Evolutionary conservation across 2,797 vertebrate genomes (phyloP), one percentile per base, ranked within the genome.

Genomic region (Trematocara caparti): DNA sequence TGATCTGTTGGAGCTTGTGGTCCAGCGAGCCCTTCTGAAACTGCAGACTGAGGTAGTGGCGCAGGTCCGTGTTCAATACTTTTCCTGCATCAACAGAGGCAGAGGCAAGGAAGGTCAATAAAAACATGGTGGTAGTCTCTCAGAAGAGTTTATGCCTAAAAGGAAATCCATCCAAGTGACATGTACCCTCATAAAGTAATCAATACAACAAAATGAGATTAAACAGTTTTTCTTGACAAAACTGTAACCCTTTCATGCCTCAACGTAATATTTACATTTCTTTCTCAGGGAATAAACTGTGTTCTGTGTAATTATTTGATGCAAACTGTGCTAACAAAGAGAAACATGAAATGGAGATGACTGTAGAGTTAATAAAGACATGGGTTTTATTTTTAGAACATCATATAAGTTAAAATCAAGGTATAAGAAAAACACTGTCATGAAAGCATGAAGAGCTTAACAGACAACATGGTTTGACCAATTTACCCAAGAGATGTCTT

Each of bases 21-120:
- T 99, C 99, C 95, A 98, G 91, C 0, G 98, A 99, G 91, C 98
- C 99, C 93, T 99, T 99, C 96, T 99, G 98, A 94, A 99, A 99
- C 95, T 99, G 98, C 92, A 99, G 96, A 91, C 99, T 99, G 96
- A 99, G 95, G 95, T 99, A 99, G 93, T 99, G 98, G 59, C 98
- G 97, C 89, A 99, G 95, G 94, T 99, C 98, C 77, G 98, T 97
- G 95, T 99, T 99, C 94, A 99, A 96, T 82, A 99, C 98, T 95
- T 99, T 99, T n/a, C 99, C 98, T 99, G 95, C 10, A 92, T 87
- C 73, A 74, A 93, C 74, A 91, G 40, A 91, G 3, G 75, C 83
- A 72, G 53, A 90, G n/a, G 57, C 13, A 83, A 6, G 24, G 24
- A 53, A 69, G 75, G 84, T 92, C 83, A 92, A 88, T 86, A 82